Evolutionary conservation across 2,113 vertebrate species (phyloP).

Genomic region (Coracopsis vasa): DNA sequence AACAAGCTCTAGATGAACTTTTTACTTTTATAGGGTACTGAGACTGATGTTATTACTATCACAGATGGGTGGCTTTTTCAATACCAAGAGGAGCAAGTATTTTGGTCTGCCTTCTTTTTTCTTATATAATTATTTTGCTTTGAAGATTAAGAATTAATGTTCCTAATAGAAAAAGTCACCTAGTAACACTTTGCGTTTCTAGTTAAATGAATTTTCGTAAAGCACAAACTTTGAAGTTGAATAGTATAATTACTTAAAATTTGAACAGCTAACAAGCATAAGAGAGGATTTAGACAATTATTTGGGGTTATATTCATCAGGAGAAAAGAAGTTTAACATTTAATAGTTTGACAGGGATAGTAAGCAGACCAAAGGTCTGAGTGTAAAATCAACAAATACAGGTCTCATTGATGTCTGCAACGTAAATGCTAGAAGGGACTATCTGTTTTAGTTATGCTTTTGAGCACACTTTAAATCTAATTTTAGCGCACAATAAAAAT

Average conservation of each 20-base stretch:
- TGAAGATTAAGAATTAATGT: neutral
- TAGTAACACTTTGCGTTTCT: neutral
- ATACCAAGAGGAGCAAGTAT: neutral
- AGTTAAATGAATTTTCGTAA: neutral
- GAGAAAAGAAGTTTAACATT: slow-evolving; percentile 25
- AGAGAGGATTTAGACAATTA: slow-evolving; percentile 20
- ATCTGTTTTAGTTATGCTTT: slow-evolving; percentile 65
- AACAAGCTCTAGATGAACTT: neutral
- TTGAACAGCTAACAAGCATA: neutral
- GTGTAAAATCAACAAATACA: neutral
- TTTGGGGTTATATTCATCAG: neutral
- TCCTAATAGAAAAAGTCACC: neutral
- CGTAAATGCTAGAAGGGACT: slow-evolving; percentile 22
- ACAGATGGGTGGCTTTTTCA: neutral
- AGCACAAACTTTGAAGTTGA: neutral
- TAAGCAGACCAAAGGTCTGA: slow-evolving; percentile 46
- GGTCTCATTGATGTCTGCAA: neutral
- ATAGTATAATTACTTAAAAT: neutral
- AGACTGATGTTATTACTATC: neutral
- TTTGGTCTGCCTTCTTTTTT: neutral
- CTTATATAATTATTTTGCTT: neutral
- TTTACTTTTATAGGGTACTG: neutral
- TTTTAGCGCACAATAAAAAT: slow-evolving; percentile 66
- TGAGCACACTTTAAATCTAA: slow-evolving; percentile 58
- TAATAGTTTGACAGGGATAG: slow-evolving; percentile 38